A percentile compares a stretch with the other conserved stretches of the same genome.
Conservation (phyloP, 30 jellyfish, hydroid and myxozoan genomes). For the Catostylus mosaicus region DNA sequence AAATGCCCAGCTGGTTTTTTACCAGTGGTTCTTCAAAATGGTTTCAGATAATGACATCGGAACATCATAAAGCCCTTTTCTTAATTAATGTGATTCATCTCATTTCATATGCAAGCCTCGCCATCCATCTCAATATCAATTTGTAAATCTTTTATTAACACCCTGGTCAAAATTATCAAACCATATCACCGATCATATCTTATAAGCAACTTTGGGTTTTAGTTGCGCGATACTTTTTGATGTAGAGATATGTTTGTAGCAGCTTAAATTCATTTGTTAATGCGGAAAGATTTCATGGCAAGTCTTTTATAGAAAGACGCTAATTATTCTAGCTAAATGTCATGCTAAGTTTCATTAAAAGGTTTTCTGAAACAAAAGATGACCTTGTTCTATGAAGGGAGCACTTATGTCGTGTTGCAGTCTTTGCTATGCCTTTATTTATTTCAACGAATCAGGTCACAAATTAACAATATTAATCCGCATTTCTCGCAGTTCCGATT, state of each 20-base stretch:
- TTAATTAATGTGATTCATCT: constrained; percentile 45
- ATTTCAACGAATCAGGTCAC: constrained; percentile 37
- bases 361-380: constrained; percentile 40
- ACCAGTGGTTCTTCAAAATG: constrained; percentile 19
- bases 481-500: constrained; percentile 62
- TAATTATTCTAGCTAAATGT: constrained; percentile 70
- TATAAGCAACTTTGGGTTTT: neutral
- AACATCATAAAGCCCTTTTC: constrained; percentile 47
- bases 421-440: neutral
- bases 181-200: neutral
- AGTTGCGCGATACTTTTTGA: neutral
- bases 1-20: constrained; percentile 62
- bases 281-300: constrained; percentile 61
- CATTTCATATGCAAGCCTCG: constrained; percentile 22
- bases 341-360: constrained; percentile 63
- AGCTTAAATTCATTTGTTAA: constrained; percentile 45
- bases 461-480: constrained; percentile 42
- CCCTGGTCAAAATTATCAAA: neutral
- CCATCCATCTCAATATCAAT: neutral
- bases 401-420: constrained; percentile 48
- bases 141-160: neutral
- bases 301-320: constrained; percentile 38
- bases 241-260: constrained; percentile 36
- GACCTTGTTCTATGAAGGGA: constrained; percentile 40
- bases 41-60: constrained; percentile 51